Evolutionary conservation across 2,888 invertebrate genomes (phyloP).

Genomic region (Encarsia formosa): DNA sequence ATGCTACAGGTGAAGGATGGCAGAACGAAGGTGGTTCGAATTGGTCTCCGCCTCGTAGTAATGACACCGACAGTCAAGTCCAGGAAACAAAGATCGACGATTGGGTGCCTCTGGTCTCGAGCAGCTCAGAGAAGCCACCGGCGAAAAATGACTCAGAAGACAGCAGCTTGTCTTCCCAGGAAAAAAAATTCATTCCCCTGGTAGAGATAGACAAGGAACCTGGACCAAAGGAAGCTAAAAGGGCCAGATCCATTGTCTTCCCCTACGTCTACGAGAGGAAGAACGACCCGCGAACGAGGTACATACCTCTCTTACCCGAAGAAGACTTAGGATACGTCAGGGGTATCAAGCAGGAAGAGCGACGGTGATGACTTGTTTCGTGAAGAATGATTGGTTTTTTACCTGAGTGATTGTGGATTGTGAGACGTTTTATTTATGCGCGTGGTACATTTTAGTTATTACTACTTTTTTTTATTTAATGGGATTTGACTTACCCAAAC

Average conservation of each 20-base stretch:
- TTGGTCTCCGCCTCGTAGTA: slow-evolving; percentile 32
- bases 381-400: too few species aligned
- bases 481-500: too few species aligned
- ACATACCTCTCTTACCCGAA: slow-evolving; percentile 46
- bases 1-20: slow-evolving; percentile 41
- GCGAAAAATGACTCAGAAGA: not conserved
- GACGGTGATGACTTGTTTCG: too few species aligned
- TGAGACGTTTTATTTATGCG: too few species aligned
- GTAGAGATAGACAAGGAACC: slow-evolving; percentile 30
- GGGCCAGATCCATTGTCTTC: slow-evolving; percentile 38
- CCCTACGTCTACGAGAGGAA: slow-evolving; percentile 47
- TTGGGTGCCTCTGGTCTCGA: slow-evolving; percentile 37
- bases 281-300: slow-evolving; percentile 46
- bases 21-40: slow-evolving; percentile 32
- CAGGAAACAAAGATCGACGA: slow-evolving; percentile 37
- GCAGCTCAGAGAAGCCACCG: slow-evolving; percentile 4
- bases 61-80: slow-evolving; percentile 27
- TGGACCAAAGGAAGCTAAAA: slow-evolving; percentile 23
- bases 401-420: too few species aligned
- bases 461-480: too few species aligned
- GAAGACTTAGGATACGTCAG: slow-evolving; percentile 46
- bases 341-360: too few species aligned
- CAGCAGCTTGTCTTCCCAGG: not conserved
- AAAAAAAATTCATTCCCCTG: slow-evolving; percentile 43
- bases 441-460: too few species aligned